A percentile compares a stretch with the other conserved stretches of the same genome.
phyloP scores from a whole-genome alignment of 1,140 invertebrate species.

The Aricia agestis region DNA sequence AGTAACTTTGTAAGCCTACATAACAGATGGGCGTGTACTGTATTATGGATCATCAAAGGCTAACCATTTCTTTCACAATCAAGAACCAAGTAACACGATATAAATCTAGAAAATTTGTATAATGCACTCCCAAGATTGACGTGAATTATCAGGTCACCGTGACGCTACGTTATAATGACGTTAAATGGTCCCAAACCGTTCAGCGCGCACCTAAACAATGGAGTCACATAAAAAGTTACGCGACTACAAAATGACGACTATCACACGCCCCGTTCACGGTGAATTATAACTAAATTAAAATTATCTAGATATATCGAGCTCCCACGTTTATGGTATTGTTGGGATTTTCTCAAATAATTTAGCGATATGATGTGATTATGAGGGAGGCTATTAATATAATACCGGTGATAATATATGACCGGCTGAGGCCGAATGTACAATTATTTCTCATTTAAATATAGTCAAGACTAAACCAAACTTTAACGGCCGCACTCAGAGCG shows the following conservation, averaged over 20 bases:
- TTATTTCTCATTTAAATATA: too few relatives aligned
- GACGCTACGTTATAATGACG: background rate
- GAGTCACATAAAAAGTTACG: background rate
- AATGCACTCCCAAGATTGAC: background rate
- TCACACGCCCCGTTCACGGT: conserved; percentile 9
- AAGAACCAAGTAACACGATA: background rate
- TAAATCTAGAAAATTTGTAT: too few relatives aligned
- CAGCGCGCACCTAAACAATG: background rate
- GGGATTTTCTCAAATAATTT: conserved; percentile 14
- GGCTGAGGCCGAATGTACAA: too few relatives aligned
- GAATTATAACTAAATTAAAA: conserved; percentile 15
- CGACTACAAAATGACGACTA: background rate
- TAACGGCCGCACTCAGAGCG: too few relatives aligned
- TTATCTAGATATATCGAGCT: background rate
- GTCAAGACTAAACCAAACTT: too few relatives aligned
- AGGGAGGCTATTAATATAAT: background rate
- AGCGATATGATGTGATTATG: conserved; percentile 9
- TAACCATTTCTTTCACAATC: too few relatives aligned
- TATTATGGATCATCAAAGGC: too few relatives aligned
- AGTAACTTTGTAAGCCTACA: too few relatives aligned
- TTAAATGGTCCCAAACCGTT: conserved; percentile 9
- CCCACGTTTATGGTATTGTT: conserved; percentile 8
- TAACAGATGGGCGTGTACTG: too few relatives aligned
- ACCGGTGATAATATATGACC: too few relatives aligned
- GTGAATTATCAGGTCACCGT: background rate